Evolutionary conservation across 2,113 vertebrate species (phyloP).

Genomic region (Zosterops borbonicus): DNA sequence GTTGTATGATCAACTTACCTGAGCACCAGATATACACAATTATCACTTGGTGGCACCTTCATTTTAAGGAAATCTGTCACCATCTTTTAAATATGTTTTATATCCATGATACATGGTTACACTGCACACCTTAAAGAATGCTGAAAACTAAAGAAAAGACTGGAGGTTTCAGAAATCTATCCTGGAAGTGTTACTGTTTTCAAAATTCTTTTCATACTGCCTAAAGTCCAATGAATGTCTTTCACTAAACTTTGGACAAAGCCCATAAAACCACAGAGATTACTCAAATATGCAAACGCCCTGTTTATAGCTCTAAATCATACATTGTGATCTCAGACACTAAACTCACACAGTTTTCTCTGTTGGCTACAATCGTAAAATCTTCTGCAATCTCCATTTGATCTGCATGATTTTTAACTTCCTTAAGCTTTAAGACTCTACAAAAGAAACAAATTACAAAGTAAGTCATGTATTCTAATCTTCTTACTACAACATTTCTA

Average conservation of each 20-base stretch:
- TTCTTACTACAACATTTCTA: not conserved
- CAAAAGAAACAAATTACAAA: slow-evolving; percentile 37
- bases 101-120: not conserved
- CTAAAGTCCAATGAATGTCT: not conserved
- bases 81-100: not conserved
- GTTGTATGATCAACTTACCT: not conserved
- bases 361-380: slow-evolving; percentile 83
- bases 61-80: not conserved
- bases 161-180: not conserved
- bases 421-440: slow-evolving; percentile 87
- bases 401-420: slow-evolving; percentile 74
- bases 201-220: not conserved
- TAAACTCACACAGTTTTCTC: slow-evolving; percentile 82
- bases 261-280: not conserved
- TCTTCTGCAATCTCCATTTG: slow-evolving; percentile 82
- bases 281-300: not conserved
- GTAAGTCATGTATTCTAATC: not conserved
- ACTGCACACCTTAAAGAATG: not conserved
- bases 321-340: not conserved
- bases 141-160: not conserved
- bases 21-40: not conserved
- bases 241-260: not conserved
- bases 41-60: not conserved
- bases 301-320: not conserved
- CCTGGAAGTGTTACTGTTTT: not conserved